phyloP scores from a whole-genome alignment of 2,113 vertebrate genomes.

The Dicaeum eximium region DNA sequence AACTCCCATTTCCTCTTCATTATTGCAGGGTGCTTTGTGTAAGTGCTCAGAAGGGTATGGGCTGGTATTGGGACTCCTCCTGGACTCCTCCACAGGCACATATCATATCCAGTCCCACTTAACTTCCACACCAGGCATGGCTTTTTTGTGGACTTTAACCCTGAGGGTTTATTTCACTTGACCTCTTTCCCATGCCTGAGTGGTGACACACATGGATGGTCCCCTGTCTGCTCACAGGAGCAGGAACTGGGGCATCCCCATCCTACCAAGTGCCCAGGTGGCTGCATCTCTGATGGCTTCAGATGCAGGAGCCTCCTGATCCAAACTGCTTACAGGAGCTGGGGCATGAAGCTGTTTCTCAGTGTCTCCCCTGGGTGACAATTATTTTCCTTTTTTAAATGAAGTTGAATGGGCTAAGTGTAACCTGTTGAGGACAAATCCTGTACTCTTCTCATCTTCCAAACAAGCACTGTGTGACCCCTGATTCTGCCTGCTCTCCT shows the following conservation, averaged over 20 bases:
- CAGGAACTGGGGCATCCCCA: background rate
- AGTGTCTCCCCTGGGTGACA: background rate
- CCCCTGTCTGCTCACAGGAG: background rate
- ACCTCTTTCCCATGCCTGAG: background rate
- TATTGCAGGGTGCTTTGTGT: background rate
- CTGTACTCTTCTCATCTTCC: background rate
- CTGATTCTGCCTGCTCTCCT: background rate
- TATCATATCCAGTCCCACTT: background rate
- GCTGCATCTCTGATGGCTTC: background rate
- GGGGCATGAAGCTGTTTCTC: background rate
- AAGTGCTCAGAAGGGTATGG: background rate
- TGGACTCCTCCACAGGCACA: background rate
- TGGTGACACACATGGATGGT: background rate
- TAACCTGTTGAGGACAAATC: conserved; percentile 24
- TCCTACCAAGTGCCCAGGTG: background rate
- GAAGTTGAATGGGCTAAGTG: background rate
- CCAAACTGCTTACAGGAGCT: background rate
- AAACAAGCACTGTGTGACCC: background rate
- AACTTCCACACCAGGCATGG: background rate
- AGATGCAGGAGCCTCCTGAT: background rate
- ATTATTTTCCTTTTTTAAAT: background rate
- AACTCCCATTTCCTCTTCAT: background rate
- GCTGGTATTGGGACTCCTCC: background rate
- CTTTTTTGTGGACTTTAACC: background rate
- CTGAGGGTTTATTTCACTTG: background rate